These are phyloP conservation scores for Scaptomyza hsui DNA, from an alignment of 1,140 invertebrate genomes.

Conservation along the genomic window DNA sequence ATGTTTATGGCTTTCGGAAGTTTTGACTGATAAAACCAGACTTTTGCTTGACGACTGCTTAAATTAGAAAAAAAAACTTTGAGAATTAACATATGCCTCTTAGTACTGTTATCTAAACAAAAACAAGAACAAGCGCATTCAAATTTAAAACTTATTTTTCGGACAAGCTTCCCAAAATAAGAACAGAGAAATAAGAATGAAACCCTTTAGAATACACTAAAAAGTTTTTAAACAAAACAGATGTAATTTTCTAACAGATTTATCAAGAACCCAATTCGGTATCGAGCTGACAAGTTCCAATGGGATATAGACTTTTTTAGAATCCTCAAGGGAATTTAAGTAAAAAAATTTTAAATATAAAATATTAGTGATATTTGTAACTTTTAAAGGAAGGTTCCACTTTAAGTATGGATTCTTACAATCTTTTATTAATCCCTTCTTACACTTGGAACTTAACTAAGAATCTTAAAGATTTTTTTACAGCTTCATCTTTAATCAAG, in stretches of 20 bases:
- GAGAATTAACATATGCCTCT: constrained; percentile 35
- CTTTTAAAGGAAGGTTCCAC: too few species aligned
- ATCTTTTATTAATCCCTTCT: too few species aligned
- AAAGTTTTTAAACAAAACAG: constrained; percentile 22
- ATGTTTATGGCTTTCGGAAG: constrained; percentile 42
- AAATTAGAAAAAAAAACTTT: constrained; percentile 41
- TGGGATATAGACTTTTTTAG: too few species aligned
- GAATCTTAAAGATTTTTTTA: too few species aligned
- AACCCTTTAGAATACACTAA: constrained; percentile 1
- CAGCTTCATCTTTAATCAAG: too few species aligned
- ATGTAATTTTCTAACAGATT: constrained; percentile 8
- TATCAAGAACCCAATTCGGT: background rate
- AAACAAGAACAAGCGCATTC: background rate
- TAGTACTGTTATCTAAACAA: constrained; percentile 27
- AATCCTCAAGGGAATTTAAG: too few species aligned
- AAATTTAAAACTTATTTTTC: constrained; percentile 21
- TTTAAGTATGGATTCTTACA: too few species aligned
- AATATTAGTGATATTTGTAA: too few species aligned
- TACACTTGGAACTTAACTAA: too few species aligned
- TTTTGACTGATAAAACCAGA: constrained; percentile 38
- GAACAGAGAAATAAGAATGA: background rate
- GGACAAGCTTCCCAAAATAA: background rate
- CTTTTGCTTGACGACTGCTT: constrained; percentile 16
- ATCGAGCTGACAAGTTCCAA: too few species aligned
- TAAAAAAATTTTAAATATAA: too few species aligned